Evolutionary conservation across 2,113 vertebrate species (phyloP).

Genomic region (Xiphophorus hellerii): DNA sequence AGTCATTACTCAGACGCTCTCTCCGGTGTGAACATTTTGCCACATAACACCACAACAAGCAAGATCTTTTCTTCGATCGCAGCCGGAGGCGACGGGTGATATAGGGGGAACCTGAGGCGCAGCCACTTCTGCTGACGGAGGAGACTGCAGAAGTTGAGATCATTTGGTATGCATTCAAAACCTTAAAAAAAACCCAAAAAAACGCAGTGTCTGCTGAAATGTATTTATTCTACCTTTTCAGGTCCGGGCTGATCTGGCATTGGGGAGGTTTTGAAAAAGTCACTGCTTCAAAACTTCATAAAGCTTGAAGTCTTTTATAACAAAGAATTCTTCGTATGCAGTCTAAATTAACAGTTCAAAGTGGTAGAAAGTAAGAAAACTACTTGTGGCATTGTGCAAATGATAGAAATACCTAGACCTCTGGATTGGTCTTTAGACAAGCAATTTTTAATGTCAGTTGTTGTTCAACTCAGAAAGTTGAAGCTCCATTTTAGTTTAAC

Average conservation of each 20-base stretch:
- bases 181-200: not conserved
- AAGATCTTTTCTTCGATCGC: not conserved
- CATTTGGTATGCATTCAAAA: not conserved
- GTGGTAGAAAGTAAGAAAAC: no score
- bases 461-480: no score
- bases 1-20: constrained; percentile 42
- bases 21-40: constrained; percentile 23
- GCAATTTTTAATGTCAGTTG: no score
- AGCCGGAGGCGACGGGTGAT: constrained; percentile 1
- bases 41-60: constrained; percentile 13
- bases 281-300: no score
- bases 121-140: not conserved
- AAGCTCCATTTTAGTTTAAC: no score
- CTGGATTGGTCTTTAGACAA: no score
- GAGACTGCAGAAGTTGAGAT: not conserved
- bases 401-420: no score
- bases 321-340: not conserved
- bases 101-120: not conserved
- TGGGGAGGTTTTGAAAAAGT: no score
- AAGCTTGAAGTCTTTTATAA: not conserved
- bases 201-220: not conserved
- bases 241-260: not conserved
- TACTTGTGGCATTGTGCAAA: no score
- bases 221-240: not conserved
- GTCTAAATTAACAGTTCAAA: no score